These are phyloP conservation scores for Smutsia gigantea DNA, from an alignment of 2,797 vertebrate species.

Conservation along the genomic window DNA sequence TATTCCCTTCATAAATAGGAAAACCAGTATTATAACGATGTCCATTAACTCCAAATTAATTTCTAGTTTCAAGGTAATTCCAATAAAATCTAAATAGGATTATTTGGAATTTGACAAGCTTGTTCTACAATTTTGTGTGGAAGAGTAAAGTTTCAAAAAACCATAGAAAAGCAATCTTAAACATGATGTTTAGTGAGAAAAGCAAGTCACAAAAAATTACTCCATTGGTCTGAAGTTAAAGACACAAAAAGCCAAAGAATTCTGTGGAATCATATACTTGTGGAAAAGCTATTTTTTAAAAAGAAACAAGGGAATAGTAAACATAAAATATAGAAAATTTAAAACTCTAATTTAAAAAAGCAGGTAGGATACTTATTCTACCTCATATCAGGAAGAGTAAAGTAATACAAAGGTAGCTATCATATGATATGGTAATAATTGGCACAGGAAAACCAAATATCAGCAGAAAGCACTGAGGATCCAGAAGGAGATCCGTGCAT, in stretches of 20 bases:
- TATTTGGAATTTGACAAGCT: neutral
- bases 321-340: neutral
- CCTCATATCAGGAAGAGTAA: neutral
- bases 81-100: neutral
- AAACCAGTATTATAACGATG: neutral
- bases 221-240: neutral
- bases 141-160: neutral
- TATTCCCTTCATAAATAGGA: neutral
- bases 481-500: neutral
- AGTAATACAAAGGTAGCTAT: neutral
- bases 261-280: neutral
- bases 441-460: neutral
- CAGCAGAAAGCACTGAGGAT: neutral
- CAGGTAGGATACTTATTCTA: neutral
- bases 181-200: neutral
- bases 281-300: neutral
- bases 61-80: slow-evolving; percentile 11
- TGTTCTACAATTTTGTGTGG: slow-evolving; percentile 15
- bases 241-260: neutral
- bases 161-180: neutral
- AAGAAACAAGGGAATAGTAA: neutral
- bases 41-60: neutral
- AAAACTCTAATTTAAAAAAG: neutral
- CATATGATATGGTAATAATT: neutral
- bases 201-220: neutral